A percentile compares a stretch with the other conserved stretches of the same genome.
Conservation (phyloP, 2,113 vertebrate genomes). For the Nansenia antarctica region DNA sequence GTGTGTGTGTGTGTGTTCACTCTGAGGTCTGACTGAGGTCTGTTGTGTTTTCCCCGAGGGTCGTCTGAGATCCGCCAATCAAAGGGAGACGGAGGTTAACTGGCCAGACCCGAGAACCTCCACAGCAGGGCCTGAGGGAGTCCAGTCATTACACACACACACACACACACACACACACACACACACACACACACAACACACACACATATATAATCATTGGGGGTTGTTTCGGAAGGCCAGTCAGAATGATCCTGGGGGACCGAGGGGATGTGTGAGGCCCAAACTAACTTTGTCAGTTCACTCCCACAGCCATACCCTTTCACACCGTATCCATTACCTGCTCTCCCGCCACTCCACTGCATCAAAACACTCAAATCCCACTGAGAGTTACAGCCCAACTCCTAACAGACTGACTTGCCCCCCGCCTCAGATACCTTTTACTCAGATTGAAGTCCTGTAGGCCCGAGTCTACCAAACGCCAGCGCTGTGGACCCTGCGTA, state of each 20-base stretch:
- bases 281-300: constrained; percentile 76
- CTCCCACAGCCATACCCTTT: constrained; percentile 65
- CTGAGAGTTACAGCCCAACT: constrained; percentile 33
- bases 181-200: constrained; percentile 12
- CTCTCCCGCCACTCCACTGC: constrained; percentile 54
- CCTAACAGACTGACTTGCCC: constrained; percentile 45
- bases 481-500: too few species aligned
- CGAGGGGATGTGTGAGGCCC: constrained; percentile 67
- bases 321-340: constrained; percentile 71
- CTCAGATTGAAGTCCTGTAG: constrained; percentile 69
- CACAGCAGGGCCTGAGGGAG: constrained; percentile 72
- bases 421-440: constrained; percentile 45
- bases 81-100: constrained; percentile 75
- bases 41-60: constrained; percentile 71
- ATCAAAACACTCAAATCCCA: constrained; percentile 66
- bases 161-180: constrained; percentile 40
- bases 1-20: constrained; percentile 15
- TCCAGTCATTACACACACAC: constrained; percentile 64
- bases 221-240: constrained; percentile 49
- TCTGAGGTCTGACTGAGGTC: constrained; percentile 55
- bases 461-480: too few species aligned
- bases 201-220: constrained; percentile 20
- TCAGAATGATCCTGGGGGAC: constrained; percentile 64
- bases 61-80: constrained; percentile 67
- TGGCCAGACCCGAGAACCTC: constrained; percentile 73